Percentiles rank a stretch among this genome's conserved stretches.
These are phyloP conservation scores for Sesamia nonagrioides DNA, from an alignment of 1,140 invertebrate genomes.

Conservation along the genomic window DNA sequence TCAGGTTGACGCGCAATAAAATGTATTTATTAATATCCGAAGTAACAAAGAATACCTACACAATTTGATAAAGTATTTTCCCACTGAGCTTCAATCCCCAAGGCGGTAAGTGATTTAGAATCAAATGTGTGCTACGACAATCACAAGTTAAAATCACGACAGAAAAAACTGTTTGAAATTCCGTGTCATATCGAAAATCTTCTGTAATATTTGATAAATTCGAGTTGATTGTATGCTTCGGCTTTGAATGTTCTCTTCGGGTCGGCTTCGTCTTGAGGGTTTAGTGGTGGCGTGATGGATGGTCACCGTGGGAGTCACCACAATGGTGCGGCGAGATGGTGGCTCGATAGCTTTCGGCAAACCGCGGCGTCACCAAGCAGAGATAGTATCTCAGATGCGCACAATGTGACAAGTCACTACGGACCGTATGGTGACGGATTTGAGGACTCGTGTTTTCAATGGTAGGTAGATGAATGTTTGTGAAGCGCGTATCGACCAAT, in stretches of 20 bases:
- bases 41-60: no score
- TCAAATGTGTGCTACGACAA: neutral
- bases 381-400: constrained; percentile 57
- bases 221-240: constrained; percentile 34
- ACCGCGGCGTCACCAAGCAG: constrained; percentile 76
- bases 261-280: constrained; percentile 71
- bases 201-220: constrained; percentile 44
- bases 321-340: constrained; percentile 46
- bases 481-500: neutral
- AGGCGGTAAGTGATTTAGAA: constrained; percentile 4
- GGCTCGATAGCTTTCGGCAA: constrained; percentile 72
- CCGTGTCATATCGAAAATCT: constrained; percentile 38
- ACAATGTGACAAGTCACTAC: constrained; percentile 62
- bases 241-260: constrained; percentile 45
- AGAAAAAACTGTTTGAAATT: constrained; percentile 38
- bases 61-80: neutral
- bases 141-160: constrained; percentile 12
- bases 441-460: constrained; percentile 27
- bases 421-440: constrained; percentile 56
- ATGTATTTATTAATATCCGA: no score
- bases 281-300: constrained; percentile 74
- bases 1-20: no score
- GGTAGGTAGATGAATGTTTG: constrained; percentile 16
- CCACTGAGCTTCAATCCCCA: neutral
- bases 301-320: constrained; percentile 49